Conservation (phyloP, 2,113 vertebrate genomes). For the Neoarius graeffei region DNA sequence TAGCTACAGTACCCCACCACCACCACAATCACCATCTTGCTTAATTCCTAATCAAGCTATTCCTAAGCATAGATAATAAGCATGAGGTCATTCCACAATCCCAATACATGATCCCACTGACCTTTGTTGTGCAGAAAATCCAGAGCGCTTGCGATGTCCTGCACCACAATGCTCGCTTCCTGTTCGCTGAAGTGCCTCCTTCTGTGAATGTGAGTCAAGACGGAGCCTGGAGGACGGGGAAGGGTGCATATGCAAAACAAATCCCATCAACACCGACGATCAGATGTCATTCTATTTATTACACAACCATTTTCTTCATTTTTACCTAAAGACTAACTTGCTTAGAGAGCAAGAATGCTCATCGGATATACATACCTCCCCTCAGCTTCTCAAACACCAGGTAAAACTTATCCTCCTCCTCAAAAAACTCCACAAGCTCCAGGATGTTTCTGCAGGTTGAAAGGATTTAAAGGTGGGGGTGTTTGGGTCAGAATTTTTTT, state of each 20-base stretch:
- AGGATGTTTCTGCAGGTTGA: conserved; percentile 83
- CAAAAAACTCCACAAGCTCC: conserved; percentile 96
- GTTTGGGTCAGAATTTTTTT: background rate
- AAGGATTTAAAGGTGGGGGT: background rate
- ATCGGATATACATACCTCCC: conserved; percentile 76
- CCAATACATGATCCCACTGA: conserved; percentile 50
- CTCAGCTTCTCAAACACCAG: conserved; percentile 97
- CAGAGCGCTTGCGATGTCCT: conserved; percentile 93
- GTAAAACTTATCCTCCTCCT: conserved; percentile 97
- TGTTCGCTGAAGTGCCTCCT: conserved; percentile 91
- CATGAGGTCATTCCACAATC: background rate
- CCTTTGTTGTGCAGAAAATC: conserved; percentile 98
- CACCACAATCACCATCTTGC: background rate
- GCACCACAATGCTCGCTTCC: conserved; percentile 92
- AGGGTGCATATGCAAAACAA: background rate
- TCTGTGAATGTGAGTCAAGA: conserved; percentile 93
- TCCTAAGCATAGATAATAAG: background rate
- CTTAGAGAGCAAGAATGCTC: background rate
- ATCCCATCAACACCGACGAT: background rate
- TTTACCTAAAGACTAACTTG: background rate
- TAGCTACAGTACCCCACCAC: background rate
- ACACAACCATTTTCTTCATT: background rate
- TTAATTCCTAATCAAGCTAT: background rate
- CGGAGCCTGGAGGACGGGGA: conserved; percentile 78
- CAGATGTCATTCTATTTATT: background rate